Conservation (phyloP, 2,797 vertebrate genomes). For the Nasua narica region DNA sequence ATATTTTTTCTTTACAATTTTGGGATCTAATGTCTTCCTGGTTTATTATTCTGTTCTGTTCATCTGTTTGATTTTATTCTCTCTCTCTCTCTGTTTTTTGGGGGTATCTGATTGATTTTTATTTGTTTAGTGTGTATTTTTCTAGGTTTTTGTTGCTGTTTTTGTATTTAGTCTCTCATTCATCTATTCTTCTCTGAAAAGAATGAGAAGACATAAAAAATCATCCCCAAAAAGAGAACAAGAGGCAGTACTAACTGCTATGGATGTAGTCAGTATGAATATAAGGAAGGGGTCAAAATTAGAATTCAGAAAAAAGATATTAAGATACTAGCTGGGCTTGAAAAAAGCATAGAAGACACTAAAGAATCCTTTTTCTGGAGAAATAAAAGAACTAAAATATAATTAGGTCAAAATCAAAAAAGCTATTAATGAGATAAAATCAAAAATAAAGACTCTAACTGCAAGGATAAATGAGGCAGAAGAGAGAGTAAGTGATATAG, state of each 20-base stretch:
- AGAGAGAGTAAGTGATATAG: neutral
- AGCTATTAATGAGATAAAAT: neutral
- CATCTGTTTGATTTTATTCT: neutral
- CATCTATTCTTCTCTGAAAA: neutral
- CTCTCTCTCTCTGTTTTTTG: neutral
- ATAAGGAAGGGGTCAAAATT: neutral
- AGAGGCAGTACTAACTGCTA: neutral
- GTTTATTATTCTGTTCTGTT: neutral
- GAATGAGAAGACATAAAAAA: no score
- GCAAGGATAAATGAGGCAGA: neutral
- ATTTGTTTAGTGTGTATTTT: neutral
- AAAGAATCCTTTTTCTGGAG: neutral
- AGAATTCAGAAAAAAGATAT: neutral
- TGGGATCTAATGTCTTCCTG: neutral
- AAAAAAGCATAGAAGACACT: neutral
- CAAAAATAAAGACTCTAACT: neutral
- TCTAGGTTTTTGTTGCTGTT: neutral
- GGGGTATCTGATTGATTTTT: neutral
- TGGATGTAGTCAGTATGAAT: neutral
- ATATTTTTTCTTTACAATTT: neutral
- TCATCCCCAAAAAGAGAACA: no score
- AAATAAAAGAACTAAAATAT: neutral
- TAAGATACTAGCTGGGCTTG: neutral
- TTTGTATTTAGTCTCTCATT: neutral
- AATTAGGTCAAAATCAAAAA: neutral